Base-by-base conservation (phyloP, 1,140 invertebrate species). In the Triops cancriformis region DNA sequence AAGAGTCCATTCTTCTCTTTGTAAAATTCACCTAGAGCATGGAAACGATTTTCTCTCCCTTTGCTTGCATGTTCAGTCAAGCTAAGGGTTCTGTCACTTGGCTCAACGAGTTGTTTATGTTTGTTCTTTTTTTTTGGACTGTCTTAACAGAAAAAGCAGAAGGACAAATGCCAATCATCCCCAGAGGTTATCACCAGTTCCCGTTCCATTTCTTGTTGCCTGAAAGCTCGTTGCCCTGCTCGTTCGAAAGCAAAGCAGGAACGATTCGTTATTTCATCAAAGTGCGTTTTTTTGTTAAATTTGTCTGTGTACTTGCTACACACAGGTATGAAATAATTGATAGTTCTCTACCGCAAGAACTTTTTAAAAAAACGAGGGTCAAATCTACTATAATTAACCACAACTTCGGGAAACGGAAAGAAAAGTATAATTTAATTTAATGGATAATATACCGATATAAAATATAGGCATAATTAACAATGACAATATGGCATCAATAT, bases 221-320 rank as follows among this genome's bases (percentile, higher is more conserved):
- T 3, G 91, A 93, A 86, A 91, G 89, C 82, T 88, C 89, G 78
- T 84, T 94, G 76, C 93, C 93, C 0, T 93, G 92, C 82, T 94
- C 92, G 28, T 92, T 94, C 83, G 92, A 94, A 82, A 92, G 91
- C 80, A 91, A 91, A 83, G 89, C 90, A 72, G 91, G 91, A 64
- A 93, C 89, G 72, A 90, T 94, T 79, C 88, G 93, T 74, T 94
- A 93, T 82, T 93, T 92, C 82, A 88, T 94, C 42, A 92, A 93
- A 84, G 90, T 88, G 81, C 80, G 51, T 7, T 64, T 14, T 23
- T 23, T n/a, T 64, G 6, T 64, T 0, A 64, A 6, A 6, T 3
- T 64, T 37, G 2, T 37, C 2, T 37, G 31, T 37, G 31, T 37
- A 4, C 7, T 37, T 37, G 31, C 7, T 37, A 37, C 31, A 4